These are phyloP conservation scores for Ia io DNA, from an alignment of 2,113 vertebrate species.

Conservation along the genomic window DNA sequence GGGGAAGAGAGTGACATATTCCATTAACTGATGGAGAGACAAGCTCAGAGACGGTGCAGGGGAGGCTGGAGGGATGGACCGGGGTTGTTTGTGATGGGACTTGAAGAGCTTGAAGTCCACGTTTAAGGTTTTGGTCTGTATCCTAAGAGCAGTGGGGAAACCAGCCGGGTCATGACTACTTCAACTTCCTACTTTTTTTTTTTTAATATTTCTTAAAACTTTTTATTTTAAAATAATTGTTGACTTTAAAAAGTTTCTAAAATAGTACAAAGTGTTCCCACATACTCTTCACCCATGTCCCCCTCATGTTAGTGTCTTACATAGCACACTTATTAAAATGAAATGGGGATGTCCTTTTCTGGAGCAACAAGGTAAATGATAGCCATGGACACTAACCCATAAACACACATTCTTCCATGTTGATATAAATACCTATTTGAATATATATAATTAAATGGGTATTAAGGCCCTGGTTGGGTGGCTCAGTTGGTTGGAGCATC, in stretches of 20 bases:
- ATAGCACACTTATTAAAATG: not conserved
- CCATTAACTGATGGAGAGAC: not conserved
- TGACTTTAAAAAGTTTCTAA: not conserved
- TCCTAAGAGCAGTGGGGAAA: not conserved
- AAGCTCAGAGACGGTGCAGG: not conserved
- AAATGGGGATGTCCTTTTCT: not conserved
- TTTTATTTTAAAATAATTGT: not conserved
- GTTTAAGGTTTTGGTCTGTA: not conserved
- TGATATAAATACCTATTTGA: not conserved
- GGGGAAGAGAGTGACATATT: not conserved
- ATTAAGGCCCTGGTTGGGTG: not conserved
- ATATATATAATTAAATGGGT: not conserved
- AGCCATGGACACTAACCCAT: not conserved
- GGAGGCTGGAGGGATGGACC: not conserved
- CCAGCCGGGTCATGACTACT: not conserved
- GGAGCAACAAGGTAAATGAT: not conserved
- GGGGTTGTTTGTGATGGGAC: not conserved
- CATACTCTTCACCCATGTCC: not conserved
- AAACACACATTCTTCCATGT: not conserved
- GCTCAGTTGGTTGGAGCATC: not conserved
- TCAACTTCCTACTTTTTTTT: not conserved
- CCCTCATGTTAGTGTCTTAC: not conserved
- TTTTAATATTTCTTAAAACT: not conserved
- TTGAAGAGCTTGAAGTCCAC: not conserved
- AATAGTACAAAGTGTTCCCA: not conserved